phyloP scores from a whole-genome alignment of 1,140 invertebrate genomes.

The Harlomillsia oculata region DNA sequence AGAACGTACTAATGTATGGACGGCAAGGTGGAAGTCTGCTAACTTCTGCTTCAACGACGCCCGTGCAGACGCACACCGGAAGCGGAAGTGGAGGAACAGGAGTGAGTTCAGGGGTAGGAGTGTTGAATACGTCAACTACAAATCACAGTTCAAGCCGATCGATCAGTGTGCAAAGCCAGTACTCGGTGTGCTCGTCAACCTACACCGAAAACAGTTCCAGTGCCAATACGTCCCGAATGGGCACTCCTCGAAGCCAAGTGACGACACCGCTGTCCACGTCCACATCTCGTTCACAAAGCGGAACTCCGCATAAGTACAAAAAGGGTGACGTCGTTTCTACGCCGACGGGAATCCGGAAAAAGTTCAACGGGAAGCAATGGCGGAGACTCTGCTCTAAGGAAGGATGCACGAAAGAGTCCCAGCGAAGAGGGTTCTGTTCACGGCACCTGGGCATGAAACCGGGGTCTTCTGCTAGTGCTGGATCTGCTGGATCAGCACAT shows the following conservation, averaged over 20 bases:
- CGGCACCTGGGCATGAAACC: constrained; percentile 85
- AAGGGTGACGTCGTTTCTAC: constrained; percentile 96
- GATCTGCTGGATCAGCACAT: no score
- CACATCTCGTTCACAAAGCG: constrained; percentile 83
- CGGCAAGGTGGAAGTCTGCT: constrained; percentile 37
- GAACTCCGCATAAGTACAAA: constrained; percentile 92
- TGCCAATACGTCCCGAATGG: neutral
- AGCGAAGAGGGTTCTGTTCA: constrained; percentile 89
- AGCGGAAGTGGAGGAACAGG: no score
- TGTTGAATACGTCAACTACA: constrained; percentile 38
- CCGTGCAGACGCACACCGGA: no score
- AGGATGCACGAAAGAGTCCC: constrained; percentile 95
- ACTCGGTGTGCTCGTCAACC: no score
- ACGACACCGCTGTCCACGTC: no score
- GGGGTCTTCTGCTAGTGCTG: no score
- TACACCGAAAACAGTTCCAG: no score
- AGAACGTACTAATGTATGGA: constrained; percentile 31
- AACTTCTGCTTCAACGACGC: no score
- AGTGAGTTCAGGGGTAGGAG: no score
- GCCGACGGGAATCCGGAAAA: constrained; percentile 92
- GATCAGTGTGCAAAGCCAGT: constrained; percentile 78
- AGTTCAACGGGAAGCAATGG: constrained; percentile 99
- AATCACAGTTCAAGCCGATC: constrained; percentile 67
- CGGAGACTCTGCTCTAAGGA: constrained; percentile 87
- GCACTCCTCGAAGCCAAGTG: constrained; percentile 24